phyloP scores from a whole-genome alignment of 2,113 vertebrate genomes.

The Sylvia atricapilla region DNA sequence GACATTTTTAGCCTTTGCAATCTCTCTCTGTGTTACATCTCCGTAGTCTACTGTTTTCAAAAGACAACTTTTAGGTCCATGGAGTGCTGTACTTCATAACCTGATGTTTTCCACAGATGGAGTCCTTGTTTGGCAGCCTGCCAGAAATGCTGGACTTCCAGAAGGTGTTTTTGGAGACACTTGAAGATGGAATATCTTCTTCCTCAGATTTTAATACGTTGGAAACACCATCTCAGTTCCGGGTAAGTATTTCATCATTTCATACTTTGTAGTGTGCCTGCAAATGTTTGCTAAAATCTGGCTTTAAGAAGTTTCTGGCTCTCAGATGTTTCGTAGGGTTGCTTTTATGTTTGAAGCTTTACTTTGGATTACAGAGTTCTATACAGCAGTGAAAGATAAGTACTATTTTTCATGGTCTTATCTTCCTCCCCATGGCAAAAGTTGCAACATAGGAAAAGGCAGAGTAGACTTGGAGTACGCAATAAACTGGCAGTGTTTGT shows the following conservation, averaged over 20 bases:
- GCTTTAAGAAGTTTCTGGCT: background rate
- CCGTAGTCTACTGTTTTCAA: background rate
- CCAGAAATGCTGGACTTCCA: conserved; percentile 98
- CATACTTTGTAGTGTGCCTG: background rate
- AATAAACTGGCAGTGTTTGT: background rate
- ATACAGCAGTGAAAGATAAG: background rate
- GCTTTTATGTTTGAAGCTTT: conserved; percentile 16
- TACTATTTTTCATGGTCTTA: background rate
- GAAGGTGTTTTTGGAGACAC: conserved; percentile 93
- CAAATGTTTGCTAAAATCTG: background rate
- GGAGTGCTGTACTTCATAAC: background rate
- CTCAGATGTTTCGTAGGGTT: background rate
- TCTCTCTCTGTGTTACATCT: background rate
- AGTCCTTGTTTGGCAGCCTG: conserved; percentile 95
- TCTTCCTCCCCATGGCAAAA: background rate
- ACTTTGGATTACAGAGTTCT: background rate
- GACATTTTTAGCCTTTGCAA: background rate
- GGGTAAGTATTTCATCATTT: conserved; percentile 71
- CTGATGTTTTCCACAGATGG: conserved; percentile 80
- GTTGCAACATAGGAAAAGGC: background rate
- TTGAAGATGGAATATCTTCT: conserved; percentile 90
- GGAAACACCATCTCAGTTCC: conserved; percentile 92
- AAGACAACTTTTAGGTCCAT: background rate
- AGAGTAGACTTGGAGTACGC: background rate
- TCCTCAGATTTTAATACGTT: conserved; percentile 88